Base-by-base conservation (phyloP, 2,888 invertebrate genomes). In the Desoria tigrina region DNA sequence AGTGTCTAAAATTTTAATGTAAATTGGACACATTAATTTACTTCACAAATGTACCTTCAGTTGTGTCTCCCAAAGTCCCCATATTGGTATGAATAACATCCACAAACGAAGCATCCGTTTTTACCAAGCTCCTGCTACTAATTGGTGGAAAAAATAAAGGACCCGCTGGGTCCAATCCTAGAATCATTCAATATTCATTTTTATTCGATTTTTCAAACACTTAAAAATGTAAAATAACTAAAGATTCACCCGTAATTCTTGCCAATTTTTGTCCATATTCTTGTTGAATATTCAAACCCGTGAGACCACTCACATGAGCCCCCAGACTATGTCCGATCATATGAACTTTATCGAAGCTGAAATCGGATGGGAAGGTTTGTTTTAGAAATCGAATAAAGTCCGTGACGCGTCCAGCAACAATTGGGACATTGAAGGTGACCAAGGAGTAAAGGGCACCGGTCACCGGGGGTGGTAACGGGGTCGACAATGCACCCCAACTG, bases 401-500 rank as follows among this genome's bases (percentile, higher is more conserved):
- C 1, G 65, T 56, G 1, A 63, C 42, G 27, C 68, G n/a, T 0
- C 37, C 2, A 14, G 39, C 62, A 28, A 63, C 65, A 1, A 61
- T 42, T 1, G 65, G 65, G 42, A 68, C 56, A 42, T 60, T 68
- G 18, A 45, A n/a, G 0, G 14, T 28, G 2, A 61, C 68, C 16
- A 65, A 21, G 3, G 51, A 26, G 18, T 53, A 58, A 18, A 57
- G 58, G 21, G 21, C 14, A 9, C 42, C 58, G 1, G 51, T 42
- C 7, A 39, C 39, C 14, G 18, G 9, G 27, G 45, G 42, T 2
- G 64, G 67, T 3, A 51, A 32, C 2, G 67, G 67, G 1, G 56
- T 37, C 6, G 55, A 27, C 37, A 68, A n/a, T 45, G 55, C 54
- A 16, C 64, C 67, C 67, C 67, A 68, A 23, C 64, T 61, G 0